phyloP scores from a whole-genome alignment of 1,140 invertebrate genomes.

The Mercenaria mercenaria region DNA sequence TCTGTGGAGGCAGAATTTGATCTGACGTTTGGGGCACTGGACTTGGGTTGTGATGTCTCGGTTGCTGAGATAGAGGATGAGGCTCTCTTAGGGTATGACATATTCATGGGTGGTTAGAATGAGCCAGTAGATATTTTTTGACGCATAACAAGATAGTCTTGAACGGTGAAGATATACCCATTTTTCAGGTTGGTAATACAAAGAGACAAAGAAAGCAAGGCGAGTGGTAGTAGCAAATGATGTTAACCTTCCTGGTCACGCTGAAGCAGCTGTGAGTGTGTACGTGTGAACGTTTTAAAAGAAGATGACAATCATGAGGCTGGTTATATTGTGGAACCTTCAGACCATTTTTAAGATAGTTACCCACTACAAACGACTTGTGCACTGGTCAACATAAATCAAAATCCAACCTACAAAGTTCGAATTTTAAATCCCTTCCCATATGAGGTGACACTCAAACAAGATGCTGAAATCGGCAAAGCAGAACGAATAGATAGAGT shows the following conservation, averaged over 20 bases:
- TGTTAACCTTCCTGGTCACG: constrained; percentile 1
- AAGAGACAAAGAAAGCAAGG: neutral
- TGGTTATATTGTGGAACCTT: constrained; percentile 7
- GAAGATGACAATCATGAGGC: constrained; percentile 7
- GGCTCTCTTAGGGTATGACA: constrained; percentile 29
- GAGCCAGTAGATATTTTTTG: constrained; percentile 25
- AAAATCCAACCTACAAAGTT: neutral
- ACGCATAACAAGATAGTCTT: constrained; percentile 7
- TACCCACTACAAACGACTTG: neutral
- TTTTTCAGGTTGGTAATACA: constrained; percentile 23
- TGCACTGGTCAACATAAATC: neutral
- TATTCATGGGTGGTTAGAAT: neutral
- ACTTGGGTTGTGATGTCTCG: neutral
- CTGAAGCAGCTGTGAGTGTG: constrained; percentile 24
- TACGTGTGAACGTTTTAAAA: constrained; percentile 23
- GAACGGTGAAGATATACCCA: neutral
- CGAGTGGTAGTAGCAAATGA: constrained; percentile 20
- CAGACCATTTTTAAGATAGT: neutral
- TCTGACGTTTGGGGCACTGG: neutral
- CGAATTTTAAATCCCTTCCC: constrained; percentile 27
- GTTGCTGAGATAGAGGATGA: constrained; percentile 52
- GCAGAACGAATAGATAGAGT: neutral
- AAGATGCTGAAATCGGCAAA: neutral
- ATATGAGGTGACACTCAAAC: neutral
- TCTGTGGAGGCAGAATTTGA: neutral